These are phyloP conservation scores for Centroberyx gerrardi DNA, from an alignment of 2,797 vertebrate genomes.

Conservation along the genomic window DNA sequence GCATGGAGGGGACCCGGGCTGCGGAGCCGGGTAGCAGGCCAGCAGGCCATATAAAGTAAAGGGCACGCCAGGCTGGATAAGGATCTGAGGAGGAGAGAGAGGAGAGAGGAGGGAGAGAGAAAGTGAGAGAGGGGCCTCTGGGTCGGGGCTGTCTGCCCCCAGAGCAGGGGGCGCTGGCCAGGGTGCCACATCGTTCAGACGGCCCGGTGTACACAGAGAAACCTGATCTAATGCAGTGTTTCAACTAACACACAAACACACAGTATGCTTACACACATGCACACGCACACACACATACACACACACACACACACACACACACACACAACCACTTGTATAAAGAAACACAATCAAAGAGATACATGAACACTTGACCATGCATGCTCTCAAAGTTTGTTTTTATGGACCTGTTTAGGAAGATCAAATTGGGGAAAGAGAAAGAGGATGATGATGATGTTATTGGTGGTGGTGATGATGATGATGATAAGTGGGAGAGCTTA, in stretches of 20 bases:
- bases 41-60: conserved; percentile 79
- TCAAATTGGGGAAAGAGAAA: neutral
- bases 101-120: conserved; percentile 37
- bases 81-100: conserved; percentile 74
- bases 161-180: conserved; percentile 63
- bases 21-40: conserved; percentile 49
- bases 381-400: too few species aligned
- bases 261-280: neutral
- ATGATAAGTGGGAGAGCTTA: too few species aligned
- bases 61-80: conserved; percentile 84
- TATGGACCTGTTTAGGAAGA: too few species aligned
- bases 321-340: neutral
- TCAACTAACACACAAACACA: conserved; percentile 31
- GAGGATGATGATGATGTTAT: too few species aligned
- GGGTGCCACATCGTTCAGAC: conserved; percentile 78
- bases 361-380: too few species aligned
- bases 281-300: conserved; percentile 12
- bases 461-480: too few species aligned
- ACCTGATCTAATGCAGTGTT: conserved; percentile 83
- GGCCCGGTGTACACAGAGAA: conserved; percentile 79
- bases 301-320: conserved; percentile 15
- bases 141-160: conserved; percentile 67
- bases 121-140: conserved; percentile 68
- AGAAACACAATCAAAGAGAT: neutral
- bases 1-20: conserved; percentile 33